Evolutionary conservation across 2,888 invertebrate genomes (phyloP).

Genomic region (Andrena marginata): DNA sequence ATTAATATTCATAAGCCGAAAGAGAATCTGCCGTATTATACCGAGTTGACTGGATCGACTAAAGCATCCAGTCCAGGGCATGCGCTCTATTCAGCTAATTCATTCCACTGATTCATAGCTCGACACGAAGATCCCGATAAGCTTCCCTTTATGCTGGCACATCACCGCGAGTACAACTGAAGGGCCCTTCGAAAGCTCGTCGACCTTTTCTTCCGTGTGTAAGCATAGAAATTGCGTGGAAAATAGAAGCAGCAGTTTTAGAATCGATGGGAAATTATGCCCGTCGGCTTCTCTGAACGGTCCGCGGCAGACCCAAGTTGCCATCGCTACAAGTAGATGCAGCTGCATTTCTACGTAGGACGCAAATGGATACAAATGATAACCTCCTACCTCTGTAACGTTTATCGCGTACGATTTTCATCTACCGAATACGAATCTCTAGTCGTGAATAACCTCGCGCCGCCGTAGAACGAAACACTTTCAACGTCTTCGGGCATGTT

Average conservation of each 20-base stretch:
- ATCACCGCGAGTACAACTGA: constrained; percentile 15
- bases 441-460: constrained; percentile 7
- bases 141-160: background rate
- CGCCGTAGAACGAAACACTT: background rate
- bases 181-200: constrained; percentile 4
- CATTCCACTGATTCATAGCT: background rate
- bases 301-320: constrained; percentile 14
- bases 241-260: constrained; percentile 25
- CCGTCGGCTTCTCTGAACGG: constrained; percentile 20
- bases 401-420: constrained; percentile 30
- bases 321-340: constrained; percentile 6
- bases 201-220: constrained; percentile 23
- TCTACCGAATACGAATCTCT: constrained; percentile 16
- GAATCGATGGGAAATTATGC: constrained; percentile 39
- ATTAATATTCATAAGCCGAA: too few relatives aligned
- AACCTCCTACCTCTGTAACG: constrained; percentile 3
- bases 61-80: background rate
- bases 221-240: constrained; percentile 32
- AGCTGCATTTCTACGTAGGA: constrained; percentile 3
- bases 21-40: too few relatives aligned
- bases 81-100: background rate
- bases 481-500: background rate
- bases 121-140: background rate
- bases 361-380: constrained; percentile 1
- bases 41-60: too few relatives aligned